phyloP scores from a whole-genome alignment of 2,113 vertebrate species.

The Ginglymostoma cirratum region DNA sequence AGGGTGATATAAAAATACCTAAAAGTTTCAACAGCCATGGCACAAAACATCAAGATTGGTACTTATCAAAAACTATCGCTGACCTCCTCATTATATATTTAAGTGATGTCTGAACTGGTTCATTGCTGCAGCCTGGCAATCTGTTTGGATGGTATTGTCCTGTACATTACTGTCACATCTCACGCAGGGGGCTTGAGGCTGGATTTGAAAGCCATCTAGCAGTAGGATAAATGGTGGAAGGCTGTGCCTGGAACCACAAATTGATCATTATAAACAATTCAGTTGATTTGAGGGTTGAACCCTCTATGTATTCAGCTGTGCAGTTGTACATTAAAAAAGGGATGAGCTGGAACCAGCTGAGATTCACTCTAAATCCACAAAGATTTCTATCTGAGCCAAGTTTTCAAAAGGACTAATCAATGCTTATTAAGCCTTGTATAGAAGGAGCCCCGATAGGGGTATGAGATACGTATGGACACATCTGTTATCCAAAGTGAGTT shows the following conservation, averaged over 20 bases:
- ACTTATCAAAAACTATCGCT: neutral
- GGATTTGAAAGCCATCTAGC: neutral
- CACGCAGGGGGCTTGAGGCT: neutral
- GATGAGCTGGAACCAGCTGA: neutral
- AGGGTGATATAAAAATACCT: too few relatives aligned
- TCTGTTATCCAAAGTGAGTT: neutral
- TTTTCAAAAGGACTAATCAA: neutral
- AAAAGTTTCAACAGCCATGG: neutral
- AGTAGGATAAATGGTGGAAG: neutral
- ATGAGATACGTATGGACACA: neutral
- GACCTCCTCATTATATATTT: neutral
- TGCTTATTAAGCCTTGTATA: neutral
- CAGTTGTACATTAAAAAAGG: neutral
- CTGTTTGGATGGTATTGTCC: neutral
- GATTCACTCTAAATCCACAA: neutral
- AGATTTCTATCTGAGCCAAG: neutral
- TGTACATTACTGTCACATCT: neutral
- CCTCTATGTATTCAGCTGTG: neutral
- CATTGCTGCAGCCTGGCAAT: neutral
- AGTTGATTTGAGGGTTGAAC: neutral
- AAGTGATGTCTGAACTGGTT: neutral
- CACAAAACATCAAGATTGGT: neutral
- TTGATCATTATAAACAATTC: neutral
- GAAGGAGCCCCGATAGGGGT: neutral
- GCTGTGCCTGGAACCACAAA: neutral